Evolutionary conservation across 2,113 vertebrate genomes (phyloP).

Genomic region (Stigmatopora argus): DNA sequence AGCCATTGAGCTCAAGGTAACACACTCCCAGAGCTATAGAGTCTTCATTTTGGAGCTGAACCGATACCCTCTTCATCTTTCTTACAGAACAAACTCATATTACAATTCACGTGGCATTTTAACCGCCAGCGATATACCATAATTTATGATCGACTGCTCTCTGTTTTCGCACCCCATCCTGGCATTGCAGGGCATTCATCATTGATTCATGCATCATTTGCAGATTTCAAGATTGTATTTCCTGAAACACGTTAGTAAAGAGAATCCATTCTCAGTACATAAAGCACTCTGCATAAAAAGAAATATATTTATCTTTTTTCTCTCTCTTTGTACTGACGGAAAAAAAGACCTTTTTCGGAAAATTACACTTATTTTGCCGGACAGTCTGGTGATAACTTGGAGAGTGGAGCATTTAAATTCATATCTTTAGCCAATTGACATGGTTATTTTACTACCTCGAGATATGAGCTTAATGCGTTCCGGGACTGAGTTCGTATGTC

Average conservation of each 20-base stretch:
- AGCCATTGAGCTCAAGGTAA: conserved; percentile 82
- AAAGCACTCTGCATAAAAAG: neutral
- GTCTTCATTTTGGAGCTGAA: neutral
- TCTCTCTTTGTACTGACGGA: neutral
- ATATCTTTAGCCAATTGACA: too few relatives aligned
- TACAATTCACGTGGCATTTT: neutral
- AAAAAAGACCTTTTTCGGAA: neutral
- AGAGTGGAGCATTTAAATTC: too few relatives aligned
- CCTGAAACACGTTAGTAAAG: conserved; percentile 2
- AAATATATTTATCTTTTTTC: neutral
- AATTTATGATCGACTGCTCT: neutral
- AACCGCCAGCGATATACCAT: neutral
- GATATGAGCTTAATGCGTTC: too few relatives aligned
- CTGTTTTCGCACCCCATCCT: conserved; percentile 9
- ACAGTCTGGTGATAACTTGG: too few relatives aligned
- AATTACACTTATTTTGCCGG: neutral
- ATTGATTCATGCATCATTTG: neutral
- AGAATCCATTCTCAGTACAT: neutral
- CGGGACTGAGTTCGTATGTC: too few relatives aligned
- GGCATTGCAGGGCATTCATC: neutral
- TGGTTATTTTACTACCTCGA: too few relatives aligned
- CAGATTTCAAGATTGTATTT: conserved; percentile 2
- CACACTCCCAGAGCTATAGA: neutral
- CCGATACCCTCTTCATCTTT: neutral
- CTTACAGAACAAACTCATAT: conserved; percentile 4